Percentiles rank a stretch among this genome's conserved stretches.
phyloP scores from a whole-genome alignment of 2,797 vertebrate genomes.

The Alfaro cultratus region DNA sequence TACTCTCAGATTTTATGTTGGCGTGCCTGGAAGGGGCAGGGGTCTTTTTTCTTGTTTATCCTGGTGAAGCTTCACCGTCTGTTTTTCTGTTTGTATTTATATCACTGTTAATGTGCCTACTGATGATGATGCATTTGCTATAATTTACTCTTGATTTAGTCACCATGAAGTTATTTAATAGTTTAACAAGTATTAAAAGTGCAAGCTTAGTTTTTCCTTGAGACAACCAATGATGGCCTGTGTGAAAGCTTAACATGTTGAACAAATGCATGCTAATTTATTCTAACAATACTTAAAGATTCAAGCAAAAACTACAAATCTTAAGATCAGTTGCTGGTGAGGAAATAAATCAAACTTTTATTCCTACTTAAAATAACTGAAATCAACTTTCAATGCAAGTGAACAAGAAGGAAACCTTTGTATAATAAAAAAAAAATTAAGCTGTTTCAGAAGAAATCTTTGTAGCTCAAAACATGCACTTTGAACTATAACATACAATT shows the following conservation, averaged over 20 bases:
- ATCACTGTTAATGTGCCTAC: not conserved
- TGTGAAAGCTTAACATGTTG: not conserved
- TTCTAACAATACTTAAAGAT: not conserved
- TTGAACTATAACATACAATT: not conserved
- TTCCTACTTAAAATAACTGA: not conserved
- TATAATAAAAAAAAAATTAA: not conserved
- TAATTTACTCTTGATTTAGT: not conserved
- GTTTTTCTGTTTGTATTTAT: not conserved
- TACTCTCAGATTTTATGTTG: conserved; percentile 9
- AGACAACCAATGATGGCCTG: not conserved
- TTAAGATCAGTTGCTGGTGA: not conserved
- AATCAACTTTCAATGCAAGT: not conserved
- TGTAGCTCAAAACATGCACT: not conserved
- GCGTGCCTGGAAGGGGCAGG: not conserved
- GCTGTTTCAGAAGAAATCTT: not conserved
- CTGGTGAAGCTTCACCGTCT: conserved; percentile 26
- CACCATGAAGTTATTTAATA: not conserved
- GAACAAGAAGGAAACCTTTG: not conserved
- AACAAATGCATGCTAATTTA: not conserved
- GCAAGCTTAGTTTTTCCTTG: not conserved
- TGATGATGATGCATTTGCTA: not conserved
- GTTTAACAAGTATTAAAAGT: not conserved
- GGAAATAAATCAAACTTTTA: not conserved
- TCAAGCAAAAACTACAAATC: not conserved
- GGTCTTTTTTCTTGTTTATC: conserved; percentile 1